Conservation (phyloP, 2,888 invertebrate species). For the Epiblema foenella region DNA sequence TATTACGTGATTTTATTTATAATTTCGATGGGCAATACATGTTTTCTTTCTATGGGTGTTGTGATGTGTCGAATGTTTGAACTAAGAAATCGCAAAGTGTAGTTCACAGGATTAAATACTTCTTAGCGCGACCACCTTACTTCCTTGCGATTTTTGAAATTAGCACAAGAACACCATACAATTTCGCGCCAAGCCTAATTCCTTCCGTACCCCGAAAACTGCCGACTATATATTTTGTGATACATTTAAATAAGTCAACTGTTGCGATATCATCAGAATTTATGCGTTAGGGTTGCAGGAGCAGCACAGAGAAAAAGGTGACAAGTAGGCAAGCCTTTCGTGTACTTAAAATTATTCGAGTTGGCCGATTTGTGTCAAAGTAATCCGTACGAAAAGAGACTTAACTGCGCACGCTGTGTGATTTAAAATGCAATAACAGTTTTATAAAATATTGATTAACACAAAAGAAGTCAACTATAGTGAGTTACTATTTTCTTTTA, state of each 20-base stretch:
- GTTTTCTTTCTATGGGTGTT: no score
- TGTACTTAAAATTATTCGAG: no score
- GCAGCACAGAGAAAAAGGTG: not conserved
- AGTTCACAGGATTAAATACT: not conserved
- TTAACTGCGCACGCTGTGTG: no score
- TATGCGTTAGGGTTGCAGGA: constrained; percentile 65
- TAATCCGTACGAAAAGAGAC: no score
- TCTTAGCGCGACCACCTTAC: not conserved
- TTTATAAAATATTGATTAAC: no score
- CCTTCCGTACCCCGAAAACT: constrained; percentile 40
- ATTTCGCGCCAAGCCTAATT: constrained; percentile 35
- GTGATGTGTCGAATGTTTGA: no score
- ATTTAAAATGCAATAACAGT: no score
- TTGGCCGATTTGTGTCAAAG: no score
- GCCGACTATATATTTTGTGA: constrained; percentile 49
- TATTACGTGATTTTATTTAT: no score
- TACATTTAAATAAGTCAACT: constrained; percentile 65
- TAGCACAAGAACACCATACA: constrained; percentile 19
- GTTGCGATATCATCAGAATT: constrained; percentile 69
- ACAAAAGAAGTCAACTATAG: not conserved
- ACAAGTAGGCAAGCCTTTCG: constrained; percentile 3
- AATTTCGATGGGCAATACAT: no score
- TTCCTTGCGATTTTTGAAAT: not conserved
- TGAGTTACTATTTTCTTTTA: constrained; percentile 8
- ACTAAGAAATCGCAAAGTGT: no score